Conservation (phyloP, 1,140 invertebrate species). For the Hycleus phaleratus region DNA sequence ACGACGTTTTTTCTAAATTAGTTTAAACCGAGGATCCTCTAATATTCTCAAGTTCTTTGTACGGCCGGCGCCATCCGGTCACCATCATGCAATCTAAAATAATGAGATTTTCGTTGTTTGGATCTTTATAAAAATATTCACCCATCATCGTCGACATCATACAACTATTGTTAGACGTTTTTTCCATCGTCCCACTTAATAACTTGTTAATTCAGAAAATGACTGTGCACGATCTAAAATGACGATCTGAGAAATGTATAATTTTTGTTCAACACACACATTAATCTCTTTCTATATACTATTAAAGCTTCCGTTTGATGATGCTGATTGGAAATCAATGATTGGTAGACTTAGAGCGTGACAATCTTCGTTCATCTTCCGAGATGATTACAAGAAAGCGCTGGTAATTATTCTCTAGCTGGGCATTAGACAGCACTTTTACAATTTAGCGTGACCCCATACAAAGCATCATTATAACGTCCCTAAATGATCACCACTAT, state of each 20-base stretch:
- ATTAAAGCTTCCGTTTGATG: conserved; percentile 12
- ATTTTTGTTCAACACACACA: conserved; percentile 8
- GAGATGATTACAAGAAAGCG: conserved; percentile 16
- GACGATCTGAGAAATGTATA: conserved; percentile 7
- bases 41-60: no score
- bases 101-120: conserved; percentile 9
- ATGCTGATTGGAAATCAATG: conserved; percentile 14
- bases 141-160: not conserved
- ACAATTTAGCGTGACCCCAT: conserved; percentile 16
- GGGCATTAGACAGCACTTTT: conserved; percentile 20
- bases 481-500: conserved; percentile 18
- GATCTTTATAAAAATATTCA: no score
- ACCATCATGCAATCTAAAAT: not conserved
- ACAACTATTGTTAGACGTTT: no score
- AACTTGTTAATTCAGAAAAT: conserved; percentile 15
- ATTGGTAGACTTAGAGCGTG: conserved; percentile 11
- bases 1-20: no score
- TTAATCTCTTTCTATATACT: no score
- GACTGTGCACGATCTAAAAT: conserved; percentile 14
- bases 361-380: conserved; percentile 13
- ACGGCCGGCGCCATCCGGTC: no score
- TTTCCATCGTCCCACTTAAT: conserved; percentile 4
- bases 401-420: conserved; percentile 17
- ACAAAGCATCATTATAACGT: conserved; percentile 19
- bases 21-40: no score